A percentile compares a stretch with the other conserved stretches of the same genome.
Conservation (phyloP, 2,113 vertebrate genomes). For the Lynx canadensis region DNA sequence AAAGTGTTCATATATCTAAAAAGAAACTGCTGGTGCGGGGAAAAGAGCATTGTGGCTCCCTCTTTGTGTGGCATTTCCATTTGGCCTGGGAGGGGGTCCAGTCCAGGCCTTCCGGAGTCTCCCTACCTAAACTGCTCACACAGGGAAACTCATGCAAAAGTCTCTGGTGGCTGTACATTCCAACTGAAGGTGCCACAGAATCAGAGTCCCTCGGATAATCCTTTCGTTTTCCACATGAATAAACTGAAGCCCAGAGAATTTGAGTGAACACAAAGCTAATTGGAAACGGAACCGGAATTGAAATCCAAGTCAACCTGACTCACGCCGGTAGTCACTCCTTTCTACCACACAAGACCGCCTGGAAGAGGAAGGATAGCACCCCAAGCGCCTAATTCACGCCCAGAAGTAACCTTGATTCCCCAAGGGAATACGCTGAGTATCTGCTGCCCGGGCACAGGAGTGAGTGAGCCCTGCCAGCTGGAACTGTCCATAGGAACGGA, state of each 20-base stretch:
- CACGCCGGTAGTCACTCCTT: not conserved
- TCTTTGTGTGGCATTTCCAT: rapidly evolving
- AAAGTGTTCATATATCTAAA: not conserved
- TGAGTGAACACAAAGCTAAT: not conserved
- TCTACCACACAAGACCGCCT: not conserved
- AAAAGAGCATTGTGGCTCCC: not conserved
- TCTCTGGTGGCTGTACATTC: too few species aligned
- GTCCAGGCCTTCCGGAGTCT: not conserved
- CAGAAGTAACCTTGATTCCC: not conserved
- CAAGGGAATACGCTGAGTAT: too few species aligned
- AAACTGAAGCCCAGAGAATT: not conserved
- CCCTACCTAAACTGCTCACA: not conserved
- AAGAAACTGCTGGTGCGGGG: not conserved
- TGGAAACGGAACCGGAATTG: not conserved
- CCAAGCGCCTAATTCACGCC: not conserved
- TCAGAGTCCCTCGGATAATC: not conserved
- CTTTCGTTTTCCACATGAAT: not conserved
- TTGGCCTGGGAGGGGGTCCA: not conserved
- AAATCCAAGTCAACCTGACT: not conserved
- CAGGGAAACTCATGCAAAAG: not conserved
- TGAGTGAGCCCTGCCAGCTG: not conserved
- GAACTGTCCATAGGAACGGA: not conserved
- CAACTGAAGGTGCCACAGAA: not conserved
- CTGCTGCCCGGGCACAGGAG: not conserved
- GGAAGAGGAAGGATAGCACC: not conserved